Evolutionary conservation across 2,113 vertebrate species (phyloP).

Genomic region (Arothron firmamentum): DNA sequence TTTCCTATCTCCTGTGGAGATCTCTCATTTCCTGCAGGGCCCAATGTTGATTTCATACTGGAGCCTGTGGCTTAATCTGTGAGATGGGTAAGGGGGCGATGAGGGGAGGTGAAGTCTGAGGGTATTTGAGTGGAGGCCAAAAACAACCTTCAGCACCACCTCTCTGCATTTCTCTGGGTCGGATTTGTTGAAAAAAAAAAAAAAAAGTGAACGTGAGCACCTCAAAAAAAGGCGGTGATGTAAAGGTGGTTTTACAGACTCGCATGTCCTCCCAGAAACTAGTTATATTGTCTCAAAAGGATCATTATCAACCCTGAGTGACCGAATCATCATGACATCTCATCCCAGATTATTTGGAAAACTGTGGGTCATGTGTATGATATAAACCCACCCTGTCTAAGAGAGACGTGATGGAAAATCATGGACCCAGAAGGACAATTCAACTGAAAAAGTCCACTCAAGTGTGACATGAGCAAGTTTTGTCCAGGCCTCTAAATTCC

Average conservation of each 20-base stretch:
- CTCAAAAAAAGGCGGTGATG: background rate
- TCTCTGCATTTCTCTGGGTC: slow-evolving; percentile 33
- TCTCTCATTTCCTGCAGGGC: slow-evolving; percentile 74
- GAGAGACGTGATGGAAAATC: no score
- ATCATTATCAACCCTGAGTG: no score
- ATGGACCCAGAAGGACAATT: no score
- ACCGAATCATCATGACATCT: no score
- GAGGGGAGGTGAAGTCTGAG: slow-evolving; percentile 41
- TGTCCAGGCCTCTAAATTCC: no score
- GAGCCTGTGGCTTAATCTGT: slow-evolving; percentile 62
- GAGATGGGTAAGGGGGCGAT: slow-evolving; percentile 33
- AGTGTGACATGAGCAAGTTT: background rate
- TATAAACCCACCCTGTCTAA: no score
- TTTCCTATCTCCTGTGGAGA: slow-evolving; percentile 66
- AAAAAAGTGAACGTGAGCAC: slow-evolving; percentile 20
- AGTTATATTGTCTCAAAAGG: no score
- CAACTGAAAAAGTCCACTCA: background rate
- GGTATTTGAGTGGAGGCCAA: slow-evolving; percentile 58
- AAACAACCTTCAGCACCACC: slow-evolving; percentile 54
- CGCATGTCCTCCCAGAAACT: no score
- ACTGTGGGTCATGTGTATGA: no score
- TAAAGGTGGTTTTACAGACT: slow-evolving; percentile 22
- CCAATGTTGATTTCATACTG: slow-evolving; percentile 72
- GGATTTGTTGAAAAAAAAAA: slow-evolving; percentile 34
- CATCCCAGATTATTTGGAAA: no score